These are phyloP conservation scores for Holacanthus passer DNA, from an alignment of 2,113 vertebrate species.

Conservation along the genomic window DNA sequence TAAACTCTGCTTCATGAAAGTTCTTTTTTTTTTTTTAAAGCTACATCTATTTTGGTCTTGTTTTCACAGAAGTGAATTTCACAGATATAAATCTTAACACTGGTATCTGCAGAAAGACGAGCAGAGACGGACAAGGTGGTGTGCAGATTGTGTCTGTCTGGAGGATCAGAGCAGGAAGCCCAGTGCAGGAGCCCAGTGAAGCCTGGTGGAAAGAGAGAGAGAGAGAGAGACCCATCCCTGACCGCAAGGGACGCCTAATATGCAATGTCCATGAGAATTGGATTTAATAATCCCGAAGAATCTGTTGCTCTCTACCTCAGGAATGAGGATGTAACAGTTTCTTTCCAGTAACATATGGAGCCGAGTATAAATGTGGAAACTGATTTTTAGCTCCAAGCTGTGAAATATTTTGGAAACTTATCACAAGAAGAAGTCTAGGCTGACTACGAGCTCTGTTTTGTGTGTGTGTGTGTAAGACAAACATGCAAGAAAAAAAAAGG, in stretches of 20 bases:
- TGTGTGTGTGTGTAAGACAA: constrained; percentile 28
- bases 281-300: constrained; percentile 30
- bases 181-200: constrained; percentile 55
- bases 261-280: constrained; percentile 47
- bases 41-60: constrained; percentile 2
- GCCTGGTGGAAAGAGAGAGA: constrained; percentile 42
- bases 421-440: constrained; percentile 15
- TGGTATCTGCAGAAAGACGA: constrained; percentile 12
- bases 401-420: constrained; percentile 58
- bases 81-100: constrained; percentile 49
- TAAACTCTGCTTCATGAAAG: neutral
- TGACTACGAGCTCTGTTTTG: constrained; percentile 17
- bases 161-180: constrained; percentile 68
- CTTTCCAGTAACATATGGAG: constrained; percentile 55
- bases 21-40: neutral
- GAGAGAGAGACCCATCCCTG: constrained; percentile 25
- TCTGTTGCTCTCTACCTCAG: constrained; percentile 53
- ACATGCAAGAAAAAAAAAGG: constrained; percentile 53
- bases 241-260: constrained; percentile 33
- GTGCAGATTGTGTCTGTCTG: constrained; percentile 74
- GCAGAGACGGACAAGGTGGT: constrained; percentile 44
- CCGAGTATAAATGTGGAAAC: constrained; percentile 51
- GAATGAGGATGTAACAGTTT: constrained; percentile 56
- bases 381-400: constrained; percentile 50
- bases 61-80: constrained; percentile 27